Percentiles rank a stretch among this genome's conserved stretches.
phyloP scores from a whole-genome alignment of 2,113 vertebrate genomes.

The Nyctereutes procyonoides region DNA sequence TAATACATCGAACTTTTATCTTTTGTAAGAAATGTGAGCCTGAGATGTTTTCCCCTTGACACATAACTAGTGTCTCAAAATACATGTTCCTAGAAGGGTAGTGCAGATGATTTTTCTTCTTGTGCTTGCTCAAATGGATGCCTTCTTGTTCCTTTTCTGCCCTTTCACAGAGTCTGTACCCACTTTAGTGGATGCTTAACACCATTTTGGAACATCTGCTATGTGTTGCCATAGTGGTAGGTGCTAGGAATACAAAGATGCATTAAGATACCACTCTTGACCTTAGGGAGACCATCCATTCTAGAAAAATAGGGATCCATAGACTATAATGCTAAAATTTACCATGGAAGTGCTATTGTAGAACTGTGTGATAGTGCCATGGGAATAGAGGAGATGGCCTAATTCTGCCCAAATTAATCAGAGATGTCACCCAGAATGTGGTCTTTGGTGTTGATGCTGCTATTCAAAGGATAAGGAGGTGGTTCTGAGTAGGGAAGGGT shows the following conservation, averaged over 20 bases:
- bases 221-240: neutral
- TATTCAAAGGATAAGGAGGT: neutral
- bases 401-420: neutral
- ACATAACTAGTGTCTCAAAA: neutral
- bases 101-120: neutral
- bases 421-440: neutral
- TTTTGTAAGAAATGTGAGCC: neutral
- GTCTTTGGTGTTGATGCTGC: neutral
- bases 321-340: neutral
- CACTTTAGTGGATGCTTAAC: neutral
- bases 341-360: neutral
- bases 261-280: neutral
- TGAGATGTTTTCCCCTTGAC: neutral
- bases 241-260: neutral
- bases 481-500: neutral
- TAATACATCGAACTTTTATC: neutral
- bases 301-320: neutral
- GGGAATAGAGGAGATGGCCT: neutral
- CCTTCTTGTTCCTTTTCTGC: neutral
- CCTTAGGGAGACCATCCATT: neutral
- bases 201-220: neutral
- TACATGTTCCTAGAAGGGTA: neutral
- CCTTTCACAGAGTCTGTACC: neutral
- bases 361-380: neutral
- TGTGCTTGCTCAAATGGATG: neutral